Base-by-base conservation (phyloP, 2,888 invertebrate species). In the Pseudoips prasinana region DNA sequence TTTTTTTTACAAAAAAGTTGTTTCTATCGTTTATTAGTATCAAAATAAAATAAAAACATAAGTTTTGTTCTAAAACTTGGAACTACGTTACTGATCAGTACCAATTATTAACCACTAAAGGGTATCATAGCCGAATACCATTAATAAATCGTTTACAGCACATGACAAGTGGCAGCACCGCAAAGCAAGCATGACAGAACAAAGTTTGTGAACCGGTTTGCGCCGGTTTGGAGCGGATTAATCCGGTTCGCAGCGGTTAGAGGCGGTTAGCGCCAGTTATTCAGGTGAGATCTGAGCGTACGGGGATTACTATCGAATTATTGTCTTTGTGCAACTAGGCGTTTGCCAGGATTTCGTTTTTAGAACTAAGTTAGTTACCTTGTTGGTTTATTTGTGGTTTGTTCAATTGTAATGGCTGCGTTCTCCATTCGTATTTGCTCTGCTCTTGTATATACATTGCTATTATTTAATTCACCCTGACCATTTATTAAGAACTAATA, bases 201-300 rank as follows among this genome's bases (percentile, higher is more conserved):
- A 77, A 82, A 83, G 70, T 83, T 83, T 75, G 75, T 67, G 68
- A 73, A 73, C 73, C 73, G 77, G 78, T 75, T 80, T 72, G 73
- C 64, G 52, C 69, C 67, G 75, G 74, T 68, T 67, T 58, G 57
- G 58, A 58, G 47, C 57, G 72, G 71, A 74, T 78, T 73, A 74
- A 61, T 58, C 65, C 64, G 59, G 67, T 52, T 57, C 43, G 46
- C 42, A 54, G 65, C 58, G 69, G 73, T 64, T 63, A 58, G 54
- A 63, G 61, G 68, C 62, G 65, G 72, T 73, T 73, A 67, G 64
- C 65, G 60, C 66, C 65, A 68, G 72, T 76, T 78, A 78, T 69
- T 75, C 80, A 79, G 78, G 80, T 80, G 81, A 77, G 75, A 71
- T 72, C 65, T 56, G 53, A 53, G 54, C 52, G 59, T 58, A 44